Base-by-base conservation (phyloP, 2,888 invertebrate species). In the Plemyria rubiginata region DNA sequence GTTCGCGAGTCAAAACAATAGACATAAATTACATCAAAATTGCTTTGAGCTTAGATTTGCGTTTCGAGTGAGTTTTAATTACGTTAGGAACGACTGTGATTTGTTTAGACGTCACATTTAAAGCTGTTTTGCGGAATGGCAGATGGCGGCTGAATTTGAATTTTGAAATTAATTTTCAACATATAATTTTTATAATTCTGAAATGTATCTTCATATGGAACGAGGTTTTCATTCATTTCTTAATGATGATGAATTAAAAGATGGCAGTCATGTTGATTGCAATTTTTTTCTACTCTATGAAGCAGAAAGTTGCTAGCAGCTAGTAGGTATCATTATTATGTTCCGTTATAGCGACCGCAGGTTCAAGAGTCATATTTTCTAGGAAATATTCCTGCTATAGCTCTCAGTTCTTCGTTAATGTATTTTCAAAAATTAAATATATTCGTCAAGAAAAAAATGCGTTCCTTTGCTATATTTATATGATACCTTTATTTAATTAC, bases 1-100 rank as follows among this genome's bases (percentile, higher is more conserved):
- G 75, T 76, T 73, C 65, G 57, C 64, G 70, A 73, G 69, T 71
- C 64, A 65, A 67, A 67, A 71, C 67, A 71, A 71, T 71, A 65
- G 58, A 62, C 65, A 61, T 71, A 71, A 71, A 71, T 71, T 67
- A 71, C 65, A 60, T 68, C 64, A 70, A 70, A 70, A 71, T 70
- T 68, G 68, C 67, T 68, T 59, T 40, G 56, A 60, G 66, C 54
- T 65, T 67, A 57, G 68, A 71, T 71, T 71, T 71, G 70, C 67
- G 69, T 60, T 57, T 53, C 43, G 56, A 48, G 57, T 54, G 62
- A 57, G 58, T 46, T 69, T 65, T 62, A 69, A 67, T 68, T 71
- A 66, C 57, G 28, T 55, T 58, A 32, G 29, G 32, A 56, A 56
- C 45, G 50, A 13, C 48, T 53, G 58, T 54, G 65, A 59, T 65